These are phyloP conservation scores for Crotophaga sulcirostris DNA, from an alignment of 2,113 vertebrate genomes.

Conservation along the genomic window DNA sequence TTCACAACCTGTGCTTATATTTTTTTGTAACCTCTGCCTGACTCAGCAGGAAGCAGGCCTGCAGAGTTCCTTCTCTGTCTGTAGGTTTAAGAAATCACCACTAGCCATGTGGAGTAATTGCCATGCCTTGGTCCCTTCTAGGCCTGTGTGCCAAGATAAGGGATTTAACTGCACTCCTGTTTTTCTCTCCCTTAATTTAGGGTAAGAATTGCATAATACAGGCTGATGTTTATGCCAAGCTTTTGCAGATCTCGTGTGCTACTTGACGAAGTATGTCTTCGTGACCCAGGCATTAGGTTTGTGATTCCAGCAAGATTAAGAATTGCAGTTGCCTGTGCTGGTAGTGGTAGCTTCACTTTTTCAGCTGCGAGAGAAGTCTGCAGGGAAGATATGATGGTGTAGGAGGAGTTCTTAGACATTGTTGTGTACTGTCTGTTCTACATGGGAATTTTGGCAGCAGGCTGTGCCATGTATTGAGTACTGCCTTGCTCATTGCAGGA, in stretches of 20 bases:
- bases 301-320: not conserved
- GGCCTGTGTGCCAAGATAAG: not conserved
- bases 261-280: not conserved
- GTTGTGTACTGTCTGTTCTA: slow-evolving; percentile 47
- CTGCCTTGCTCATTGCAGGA: slow-evolving; percentile 10
- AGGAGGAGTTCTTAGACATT: slow-evolving; percentile 38
- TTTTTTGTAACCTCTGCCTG: not conserved
- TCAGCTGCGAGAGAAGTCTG: not conserved
- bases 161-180: not conserved
- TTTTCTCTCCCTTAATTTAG: not conserved
- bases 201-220: not conserved
- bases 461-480: slow-evolving; percentile 9
- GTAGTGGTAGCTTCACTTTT: not conserved
- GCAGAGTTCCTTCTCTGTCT: not conserved
- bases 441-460: slow-evolving; percentile 31
- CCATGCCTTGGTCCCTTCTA: not conserved
- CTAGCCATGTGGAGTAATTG: not conserved
- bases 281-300: not conserved
- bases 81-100: not conserved
- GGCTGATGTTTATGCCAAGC: not conserved
- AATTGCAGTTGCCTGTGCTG: not conserved
- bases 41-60: not conserved
- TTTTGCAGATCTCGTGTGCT: not conserved
- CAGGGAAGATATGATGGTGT: slow-evolving; percentile 12
- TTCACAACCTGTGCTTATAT: not conserved